phyloP scores from a whole-genome alignment of 1,140 invertebrate species.

The Diprion similis region DNA sequence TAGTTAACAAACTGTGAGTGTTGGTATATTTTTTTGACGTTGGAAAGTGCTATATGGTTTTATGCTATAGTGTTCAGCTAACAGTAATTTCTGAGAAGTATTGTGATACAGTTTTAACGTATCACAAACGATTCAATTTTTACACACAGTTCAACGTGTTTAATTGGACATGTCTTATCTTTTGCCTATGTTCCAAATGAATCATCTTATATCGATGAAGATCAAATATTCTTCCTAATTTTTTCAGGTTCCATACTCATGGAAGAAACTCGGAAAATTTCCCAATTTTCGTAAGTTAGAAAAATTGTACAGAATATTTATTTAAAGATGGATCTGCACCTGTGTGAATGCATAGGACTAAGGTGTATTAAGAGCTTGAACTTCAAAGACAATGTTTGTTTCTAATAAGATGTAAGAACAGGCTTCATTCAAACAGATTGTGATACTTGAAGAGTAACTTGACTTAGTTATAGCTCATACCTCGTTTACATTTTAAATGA shows the following conservation, averaged over 20 bases:
- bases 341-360: no score
- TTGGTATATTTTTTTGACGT: no score
- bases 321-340: not conserved
- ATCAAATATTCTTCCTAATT: not conserved
- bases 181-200: not conserved
- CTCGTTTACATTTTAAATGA: conserved; percentile 14
- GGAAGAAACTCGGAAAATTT: not conserved
- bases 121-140: not conserved
- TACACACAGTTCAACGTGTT: not conserved
- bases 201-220: not conserved
- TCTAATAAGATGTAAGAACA: no score
- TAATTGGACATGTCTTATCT: not conserved
- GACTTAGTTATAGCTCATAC: no score
- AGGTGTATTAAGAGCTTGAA: no score
- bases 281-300: not conserved
- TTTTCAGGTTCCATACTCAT: not conserved
- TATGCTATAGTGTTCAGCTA: no score
- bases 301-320: conserved; percentile 8
- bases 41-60: no score
- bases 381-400: no score
- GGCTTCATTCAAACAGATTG: no score
- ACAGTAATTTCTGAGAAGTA: not conserved
- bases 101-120: not conserved
- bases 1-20: no score
- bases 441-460: no score